phyloP scores from a whole-genome alignment of 30 jellyfish, hydroid and myxozoan genomes.

The Aurelia aurita region DNA sequence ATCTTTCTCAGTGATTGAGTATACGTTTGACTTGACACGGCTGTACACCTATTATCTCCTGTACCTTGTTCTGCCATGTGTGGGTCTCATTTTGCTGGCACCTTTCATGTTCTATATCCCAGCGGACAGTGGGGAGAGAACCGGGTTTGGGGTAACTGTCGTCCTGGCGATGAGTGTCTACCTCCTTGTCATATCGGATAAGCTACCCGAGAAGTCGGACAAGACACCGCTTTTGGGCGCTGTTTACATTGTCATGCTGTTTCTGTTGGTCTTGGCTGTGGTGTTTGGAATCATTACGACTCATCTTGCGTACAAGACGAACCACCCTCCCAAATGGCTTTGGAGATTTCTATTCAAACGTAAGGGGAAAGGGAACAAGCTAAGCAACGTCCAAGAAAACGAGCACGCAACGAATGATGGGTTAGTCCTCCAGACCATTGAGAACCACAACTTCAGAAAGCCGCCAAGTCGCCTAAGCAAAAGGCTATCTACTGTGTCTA shows the following conservation, averaged over 20 bases:
- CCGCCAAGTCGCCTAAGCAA: conserved; percentile 11
- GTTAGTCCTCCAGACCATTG: conserved; percentile 17
- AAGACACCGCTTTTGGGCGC: conserved; percentile 83
- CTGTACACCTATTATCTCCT: conserved; percentile 55
- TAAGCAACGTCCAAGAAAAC: conserved; percentile 26
- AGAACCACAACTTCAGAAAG: conserved; percentile 6
- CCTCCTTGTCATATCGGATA: conserved; percentile 87
- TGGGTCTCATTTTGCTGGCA: conserved; percentile 58
- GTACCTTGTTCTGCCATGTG: conserved; percentile 84
- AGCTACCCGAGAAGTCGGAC: conserved; percentile 93
- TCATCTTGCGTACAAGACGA: conserved; percentile 49
- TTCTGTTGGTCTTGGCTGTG: conserved; percentile 57
- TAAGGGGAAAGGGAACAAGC: conserved; percentile 10
- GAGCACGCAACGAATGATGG: conserved; percentile 29
- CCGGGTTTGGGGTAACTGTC: conserved; percentile 88
- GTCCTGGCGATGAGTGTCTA: conserved; percentile 86
- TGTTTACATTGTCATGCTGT: conserved; percentile 65
- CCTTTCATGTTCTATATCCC: conserved; percentile 83
- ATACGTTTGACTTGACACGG: conserved; percentile 49
- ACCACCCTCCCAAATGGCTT: conserved; percentile 67
- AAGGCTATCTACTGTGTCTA: conserved; percentile 1
- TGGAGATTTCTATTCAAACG: conserved; percentile 29
- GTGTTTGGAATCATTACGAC: conserved; percentile 43
- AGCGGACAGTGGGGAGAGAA: conserved; percentile 91
- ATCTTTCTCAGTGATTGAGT: conserved; percentile 44